Conservation (phyloP, 2,797 vertebrate species). For the Margarornis squamiger region DNA sequence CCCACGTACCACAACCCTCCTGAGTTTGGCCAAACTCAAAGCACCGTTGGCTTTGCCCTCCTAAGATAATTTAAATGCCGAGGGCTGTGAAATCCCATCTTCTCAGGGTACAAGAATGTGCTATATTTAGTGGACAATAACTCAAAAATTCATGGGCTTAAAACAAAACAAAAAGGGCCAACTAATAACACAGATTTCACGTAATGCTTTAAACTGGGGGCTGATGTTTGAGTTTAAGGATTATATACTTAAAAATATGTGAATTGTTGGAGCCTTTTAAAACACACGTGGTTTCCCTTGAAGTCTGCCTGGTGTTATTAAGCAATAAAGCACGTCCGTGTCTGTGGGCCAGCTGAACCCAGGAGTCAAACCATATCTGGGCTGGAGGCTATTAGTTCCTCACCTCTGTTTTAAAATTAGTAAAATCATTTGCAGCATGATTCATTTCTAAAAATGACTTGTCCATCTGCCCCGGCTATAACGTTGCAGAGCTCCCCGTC, state of each 20-base stretch:
- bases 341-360: conserved; percentile 43
- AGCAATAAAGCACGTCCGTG: not conserved
- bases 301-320: not conserved
- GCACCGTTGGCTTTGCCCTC: not conserved
- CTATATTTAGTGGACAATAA: not conserved
- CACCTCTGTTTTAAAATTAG: conserved; percentile 64
- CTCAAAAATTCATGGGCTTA: not conserved
- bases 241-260: not conserved
- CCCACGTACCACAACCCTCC: fast-evolving
- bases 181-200: no score
- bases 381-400: conserved; percentile 57
- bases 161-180: not conserved
- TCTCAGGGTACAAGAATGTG: not conserved
- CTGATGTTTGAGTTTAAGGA: not conserved
- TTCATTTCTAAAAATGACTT: conserved; percentile 66
- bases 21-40: not conserved
- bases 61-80: not conserved
- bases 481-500: not conserved
- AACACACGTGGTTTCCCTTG: not conserved
- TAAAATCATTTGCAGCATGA: conserved; percentile 50
- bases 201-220: not conserved
- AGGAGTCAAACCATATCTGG: conserved; percentile 34
- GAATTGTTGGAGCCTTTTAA: not conserved
- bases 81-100: not conserved
- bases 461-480: conserved; percentile 41